Percentiles rank a stretch among this genome's conserved stretches.
Conservation (phyloP, 2,797 vertebrate species). For the Acanthurus tractus region DNA sequence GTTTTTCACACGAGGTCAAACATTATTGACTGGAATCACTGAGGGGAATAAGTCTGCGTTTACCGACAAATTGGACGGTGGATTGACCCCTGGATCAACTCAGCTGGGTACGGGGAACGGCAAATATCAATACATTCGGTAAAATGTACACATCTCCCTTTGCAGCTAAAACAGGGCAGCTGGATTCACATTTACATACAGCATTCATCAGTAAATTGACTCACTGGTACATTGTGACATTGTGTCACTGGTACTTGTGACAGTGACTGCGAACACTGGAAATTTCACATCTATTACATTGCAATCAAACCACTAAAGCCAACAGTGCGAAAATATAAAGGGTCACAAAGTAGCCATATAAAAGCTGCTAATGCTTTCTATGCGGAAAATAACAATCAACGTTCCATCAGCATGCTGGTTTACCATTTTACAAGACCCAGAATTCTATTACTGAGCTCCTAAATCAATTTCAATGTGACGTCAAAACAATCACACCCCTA, state of each 20-base stretch:
- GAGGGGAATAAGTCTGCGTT: constrained; percentile 75
- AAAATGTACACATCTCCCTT: constrained; percentile 45
- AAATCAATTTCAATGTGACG: constrained; percentile 54
- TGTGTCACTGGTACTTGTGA: no score
- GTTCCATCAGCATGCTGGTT: constrained; percentile 54
- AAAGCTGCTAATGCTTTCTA: constrained; percentile 42
- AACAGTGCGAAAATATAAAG: constrained; percentile 63
- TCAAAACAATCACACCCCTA: background rate
- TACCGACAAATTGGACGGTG: constrained; percentile 80
- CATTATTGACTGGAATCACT: constrained; percentile 80
- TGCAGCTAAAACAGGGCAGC: constrained; percentile 39
- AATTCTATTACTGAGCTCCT: constrained; percentile 66
- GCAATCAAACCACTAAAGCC: constrained; percentile 57
- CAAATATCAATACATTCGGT: constrained; percentile 76
- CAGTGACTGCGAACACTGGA: constrained; percentile 37
- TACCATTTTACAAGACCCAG: constrained; percentile 55
- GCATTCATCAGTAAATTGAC: constrained; percentile 60
- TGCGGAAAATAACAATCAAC: constrained; percentile 65
- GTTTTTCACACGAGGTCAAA: constrained; percentile 78
- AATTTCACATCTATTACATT: constrained; percentile 75
- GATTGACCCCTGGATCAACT: constrained; percentile 77
- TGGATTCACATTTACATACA: constrained; percentile 60
- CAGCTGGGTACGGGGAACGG: constrained; percentile 61
- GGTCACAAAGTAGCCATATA: constrained; percentile 39
- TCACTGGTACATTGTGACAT: no score